Percentiles rank a stretch among this genome's conserved stretches.
Conservation (phyloP, 2,888 invertebrate genomes). For the Drosophila gaucha region DNA sequence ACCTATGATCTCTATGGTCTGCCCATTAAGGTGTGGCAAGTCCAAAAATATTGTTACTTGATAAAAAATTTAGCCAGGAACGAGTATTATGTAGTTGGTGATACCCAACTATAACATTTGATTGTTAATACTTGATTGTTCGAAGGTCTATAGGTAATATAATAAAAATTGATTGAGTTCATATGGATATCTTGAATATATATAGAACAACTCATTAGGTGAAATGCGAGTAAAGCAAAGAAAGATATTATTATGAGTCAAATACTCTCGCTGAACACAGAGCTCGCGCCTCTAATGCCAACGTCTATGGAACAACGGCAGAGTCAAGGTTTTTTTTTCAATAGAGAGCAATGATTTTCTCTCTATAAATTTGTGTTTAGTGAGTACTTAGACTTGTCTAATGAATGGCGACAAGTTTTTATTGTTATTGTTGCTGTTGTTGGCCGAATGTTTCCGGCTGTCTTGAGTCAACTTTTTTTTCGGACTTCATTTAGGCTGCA, state of each 20-base stretch:
- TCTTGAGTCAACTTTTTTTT: conserved; percentile 22
- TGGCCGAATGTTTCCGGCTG: conserved; percentile 65
- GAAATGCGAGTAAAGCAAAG: neutral
- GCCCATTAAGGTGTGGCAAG: too few species aligned
- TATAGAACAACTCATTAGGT: neutral
- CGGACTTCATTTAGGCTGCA: conserved; percentile 19
- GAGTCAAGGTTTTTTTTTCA: conserved; percentile 3
- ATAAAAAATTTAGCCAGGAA: too few species aligned
- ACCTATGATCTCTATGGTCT: too few species aligned
- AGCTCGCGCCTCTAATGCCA: neutral
- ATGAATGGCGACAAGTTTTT: conserved; percentile 44
- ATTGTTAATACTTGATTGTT: too few species aligned
- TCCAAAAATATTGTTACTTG: too few species aligned
- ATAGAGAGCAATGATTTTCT: neutral
- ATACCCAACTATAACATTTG: too few species aligned
- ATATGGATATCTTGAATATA: too few species aligned
- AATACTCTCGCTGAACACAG: neutral
- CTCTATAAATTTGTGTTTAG: conserved; percentile 31
- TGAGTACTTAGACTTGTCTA: conserved; percentile 34
- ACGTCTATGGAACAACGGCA: neutral
- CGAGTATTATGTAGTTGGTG: too few species aligned
- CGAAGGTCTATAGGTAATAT: too few species aligned
- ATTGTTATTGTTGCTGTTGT: conserved; percentile 2
- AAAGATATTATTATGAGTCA: neutral
- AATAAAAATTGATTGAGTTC: too few species aligned